Evolutionary conservation across 2,113 vertebrate species (phyloP).

Genomic region (Centropristis striata): DNA sequence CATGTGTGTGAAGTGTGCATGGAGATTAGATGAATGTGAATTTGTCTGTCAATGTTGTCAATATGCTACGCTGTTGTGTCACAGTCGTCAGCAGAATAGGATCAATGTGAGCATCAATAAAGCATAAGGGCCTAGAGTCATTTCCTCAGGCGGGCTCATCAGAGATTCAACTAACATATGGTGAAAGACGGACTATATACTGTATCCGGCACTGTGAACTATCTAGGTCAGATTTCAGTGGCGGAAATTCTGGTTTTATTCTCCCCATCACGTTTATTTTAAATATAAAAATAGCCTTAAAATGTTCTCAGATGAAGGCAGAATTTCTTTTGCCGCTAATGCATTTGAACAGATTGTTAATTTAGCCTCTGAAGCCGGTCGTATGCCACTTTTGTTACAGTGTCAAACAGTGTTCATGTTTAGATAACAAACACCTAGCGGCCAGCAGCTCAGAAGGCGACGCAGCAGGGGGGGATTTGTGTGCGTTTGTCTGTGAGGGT

Average conservation of each 20-base stretch:
- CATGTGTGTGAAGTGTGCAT: constrained; percentile 4
- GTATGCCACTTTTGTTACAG: not conserved
- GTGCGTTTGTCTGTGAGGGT: not conserved
- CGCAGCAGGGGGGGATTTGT: not conserved
- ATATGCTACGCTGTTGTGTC: constrained; percentile 22
- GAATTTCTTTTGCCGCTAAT: not conserved
- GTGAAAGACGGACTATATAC: constrained; percentile 24
- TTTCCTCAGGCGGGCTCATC: constrained; percentile 39
- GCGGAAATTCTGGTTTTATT: not conserved
- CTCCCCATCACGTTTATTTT: not conserved
- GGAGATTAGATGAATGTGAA: constrained; percentile 1
- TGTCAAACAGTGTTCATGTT: constrained; percentile 18
- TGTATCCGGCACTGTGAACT: not conserved
- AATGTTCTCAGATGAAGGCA: no score
- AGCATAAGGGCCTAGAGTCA: constrained; percentile 27
- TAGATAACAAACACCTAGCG: constrained; percentile 20
- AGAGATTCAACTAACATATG: constrained; percentile 45
- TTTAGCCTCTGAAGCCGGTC: constrained; percentile 22
- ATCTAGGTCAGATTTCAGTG: constrained; percentile 20
- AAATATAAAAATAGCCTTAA: not conserved
- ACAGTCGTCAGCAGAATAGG: constrained; percentile 27
- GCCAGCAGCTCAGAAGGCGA: constrained; percentile 17
- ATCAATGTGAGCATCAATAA: constrained; percentile 66
- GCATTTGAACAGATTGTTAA: not conserved
- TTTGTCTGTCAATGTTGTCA: constrained; percentile 40